These are phyloP conservation scores for Phyllostomus discolor DNA, from an alignment of 2,113 vertebrate species.

Conservation along the genomic window DNA sequence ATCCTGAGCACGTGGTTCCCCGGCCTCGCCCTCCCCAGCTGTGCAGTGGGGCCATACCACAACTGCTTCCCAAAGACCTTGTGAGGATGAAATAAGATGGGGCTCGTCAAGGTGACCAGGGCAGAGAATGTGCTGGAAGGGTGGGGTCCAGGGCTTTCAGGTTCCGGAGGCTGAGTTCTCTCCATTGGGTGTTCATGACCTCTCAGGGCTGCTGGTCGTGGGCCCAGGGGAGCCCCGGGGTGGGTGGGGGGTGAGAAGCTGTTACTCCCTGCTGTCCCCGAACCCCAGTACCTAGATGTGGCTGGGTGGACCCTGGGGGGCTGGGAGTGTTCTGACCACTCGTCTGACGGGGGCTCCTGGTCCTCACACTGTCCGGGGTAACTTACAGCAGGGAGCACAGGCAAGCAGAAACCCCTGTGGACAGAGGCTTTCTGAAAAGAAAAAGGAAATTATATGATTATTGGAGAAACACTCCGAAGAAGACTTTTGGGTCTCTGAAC, in stretches of 20 bases:
- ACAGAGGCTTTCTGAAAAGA: not conserved
- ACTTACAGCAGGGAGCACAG: not conserved
- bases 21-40: not conserved
- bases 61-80: not conserved
- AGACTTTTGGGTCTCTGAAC: not conserved
- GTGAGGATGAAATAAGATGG: not conserved
- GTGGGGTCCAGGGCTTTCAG: not conserved
- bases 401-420: fast-evolving
- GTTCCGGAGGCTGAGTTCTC: not conserved
- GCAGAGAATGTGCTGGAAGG: not conserved
- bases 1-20: not conserved
- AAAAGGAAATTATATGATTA: not conserved
- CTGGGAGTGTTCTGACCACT: not conserved
- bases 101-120: not conserved
- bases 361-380: not conserved
- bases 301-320: not conserved
- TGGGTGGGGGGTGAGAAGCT: too few relatives aligned
- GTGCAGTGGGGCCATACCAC: not conserved
- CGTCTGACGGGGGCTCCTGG: not conserved
- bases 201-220: not conserved
- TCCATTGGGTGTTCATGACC: fast-evolving
- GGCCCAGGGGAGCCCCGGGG: not conserved
- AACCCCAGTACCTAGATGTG: not conserved
- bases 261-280: not conserved
- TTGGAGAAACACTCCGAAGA: not conserved